Conservation (phyloP, 35 echinoderm and acorn worm genomes). For the Patiria miniata region DNA sequence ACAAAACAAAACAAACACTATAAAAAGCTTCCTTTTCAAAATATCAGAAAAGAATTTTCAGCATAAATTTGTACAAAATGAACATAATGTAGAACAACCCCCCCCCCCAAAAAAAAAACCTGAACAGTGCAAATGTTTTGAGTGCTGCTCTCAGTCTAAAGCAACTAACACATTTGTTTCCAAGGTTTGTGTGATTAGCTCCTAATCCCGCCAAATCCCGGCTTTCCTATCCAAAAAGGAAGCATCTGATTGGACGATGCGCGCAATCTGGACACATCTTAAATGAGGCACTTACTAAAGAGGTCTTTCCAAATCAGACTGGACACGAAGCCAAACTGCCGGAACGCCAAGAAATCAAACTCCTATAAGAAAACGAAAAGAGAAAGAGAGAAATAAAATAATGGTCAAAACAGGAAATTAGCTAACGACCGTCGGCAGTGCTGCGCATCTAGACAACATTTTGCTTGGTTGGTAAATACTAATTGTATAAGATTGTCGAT, state of each 20-base stretch:
- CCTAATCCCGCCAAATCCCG: constrained; percentile 23
- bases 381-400: background rate
- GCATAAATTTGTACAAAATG: no score
- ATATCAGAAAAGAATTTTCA: no score
- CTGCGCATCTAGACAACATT: background rate
- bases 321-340: constrained; percentile 24
- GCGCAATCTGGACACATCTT: constrained; percentile 12
- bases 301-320: constrained; percentile 9
- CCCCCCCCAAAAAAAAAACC: no score
- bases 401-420: background rate
- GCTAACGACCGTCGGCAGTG: background rate
- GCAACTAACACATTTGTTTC: background rate
- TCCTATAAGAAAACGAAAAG: background rate
- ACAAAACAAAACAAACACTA: no score
- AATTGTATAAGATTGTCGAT: no score
- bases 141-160: no score
- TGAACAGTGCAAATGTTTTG: no score
- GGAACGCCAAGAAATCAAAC: constrained; percentile 10
- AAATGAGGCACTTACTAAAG: constrained; percentile 18
- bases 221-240: background rate
- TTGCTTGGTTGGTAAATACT: no score
- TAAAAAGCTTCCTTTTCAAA: no score
- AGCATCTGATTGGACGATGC: background rate
- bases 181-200: background rate
- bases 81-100: no score